A percentile compares a stretch with the other conserved stretches of the same genome.
Evolutionary conservation across 1,140 invertebrate species (phyloP).

Genomic region (Sogatella furcifera): DNA sequence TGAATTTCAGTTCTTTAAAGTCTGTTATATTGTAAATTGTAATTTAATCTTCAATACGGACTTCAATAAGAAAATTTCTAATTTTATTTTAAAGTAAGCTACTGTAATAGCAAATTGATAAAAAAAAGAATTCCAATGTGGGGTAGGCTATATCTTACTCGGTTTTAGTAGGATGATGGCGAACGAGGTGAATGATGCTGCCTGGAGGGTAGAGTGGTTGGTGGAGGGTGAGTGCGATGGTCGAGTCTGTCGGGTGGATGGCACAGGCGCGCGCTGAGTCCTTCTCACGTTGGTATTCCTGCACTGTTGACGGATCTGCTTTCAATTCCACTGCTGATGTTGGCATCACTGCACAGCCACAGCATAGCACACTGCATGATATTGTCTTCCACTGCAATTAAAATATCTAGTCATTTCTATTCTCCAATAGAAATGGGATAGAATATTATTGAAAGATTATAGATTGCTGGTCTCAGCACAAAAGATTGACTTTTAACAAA

Average conservation of each 20-base stretch:
- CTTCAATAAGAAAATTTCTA: no score
- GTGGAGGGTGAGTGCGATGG: conserved; percentile 65
- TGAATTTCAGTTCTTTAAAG: no score
- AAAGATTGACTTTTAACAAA: no score
- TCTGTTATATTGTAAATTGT: no score
- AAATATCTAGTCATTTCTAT: not conserved
- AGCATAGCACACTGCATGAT: conserved; percentile 67
- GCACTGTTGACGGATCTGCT: conserved; percentile 45
- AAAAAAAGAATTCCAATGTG: no score
- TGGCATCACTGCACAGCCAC: conserved; percentile 53
- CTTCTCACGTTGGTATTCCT: conserved; percentile 50
- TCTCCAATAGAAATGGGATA: no score
- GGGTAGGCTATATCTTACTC: no score
- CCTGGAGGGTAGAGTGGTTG: conserved; percentile 80
- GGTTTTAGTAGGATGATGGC: conserved; percentile 72
- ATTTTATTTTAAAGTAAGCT: no score
- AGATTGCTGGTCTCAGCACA: no score
- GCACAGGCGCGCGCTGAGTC: conserved; percentile 45
- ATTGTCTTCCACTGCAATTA: conserved; percentile 77
- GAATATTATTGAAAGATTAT: no score
- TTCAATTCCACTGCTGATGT: conserved; percentile 56
- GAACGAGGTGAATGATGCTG: conserved; percentile 78
- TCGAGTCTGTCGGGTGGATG: conserved; percentile 55
- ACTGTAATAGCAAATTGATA: no score
- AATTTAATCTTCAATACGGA: no score